Conservation (phyloP, 2,888 invertebrate genomes). For the Poecilobothrus nobilitatus region DNA sequence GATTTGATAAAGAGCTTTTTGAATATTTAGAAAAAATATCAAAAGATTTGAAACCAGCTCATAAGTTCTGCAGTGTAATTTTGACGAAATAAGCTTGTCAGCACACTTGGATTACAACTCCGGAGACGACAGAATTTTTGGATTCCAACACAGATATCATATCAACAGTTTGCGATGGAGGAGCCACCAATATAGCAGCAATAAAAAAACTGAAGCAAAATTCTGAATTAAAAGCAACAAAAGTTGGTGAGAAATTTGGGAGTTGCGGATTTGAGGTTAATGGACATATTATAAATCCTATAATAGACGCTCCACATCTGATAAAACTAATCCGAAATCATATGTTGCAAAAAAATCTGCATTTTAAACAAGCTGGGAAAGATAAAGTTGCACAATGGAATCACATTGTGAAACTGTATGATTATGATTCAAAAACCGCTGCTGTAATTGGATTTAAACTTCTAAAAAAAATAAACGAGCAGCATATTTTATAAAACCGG, state of each 20-base stretch:
- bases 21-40: neutral
- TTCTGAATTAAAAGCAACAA: neutral
- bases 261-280: neutral
- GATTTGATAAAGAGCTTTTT: too few relatives aligned
- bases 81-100: neutral
- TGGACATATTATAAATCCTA: neutral
- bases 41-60: neutral
- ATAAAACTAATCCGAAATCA: neutral
- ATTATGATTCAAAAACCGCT: too few relatives aligned
- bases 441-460: too few relatives aligned
- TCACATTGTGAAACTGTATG: too few relatives aligned
- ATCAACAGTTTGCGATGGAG: too few relatives aligned
- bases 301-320: neutral
- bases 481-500: too few relatives aligned
- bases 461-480: too few relatives aligned
- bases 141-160: neutral
- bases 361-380: neutral
- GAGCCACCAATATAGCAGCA: slow-evolving; percentile 6
- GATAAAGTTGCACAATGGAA: slow-evolving; percentile 5
- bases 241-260: too few relatives aligned
- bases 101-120: neutral
- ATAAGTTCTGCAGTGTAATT: neutral
- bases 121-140: neutral
- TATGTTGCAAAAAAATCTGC: neutral
- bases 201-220: neutral